phyloP scores from a whole-genome alignment of 2,113 vertebrate species.

The Paratilapia polleni region DNA sequence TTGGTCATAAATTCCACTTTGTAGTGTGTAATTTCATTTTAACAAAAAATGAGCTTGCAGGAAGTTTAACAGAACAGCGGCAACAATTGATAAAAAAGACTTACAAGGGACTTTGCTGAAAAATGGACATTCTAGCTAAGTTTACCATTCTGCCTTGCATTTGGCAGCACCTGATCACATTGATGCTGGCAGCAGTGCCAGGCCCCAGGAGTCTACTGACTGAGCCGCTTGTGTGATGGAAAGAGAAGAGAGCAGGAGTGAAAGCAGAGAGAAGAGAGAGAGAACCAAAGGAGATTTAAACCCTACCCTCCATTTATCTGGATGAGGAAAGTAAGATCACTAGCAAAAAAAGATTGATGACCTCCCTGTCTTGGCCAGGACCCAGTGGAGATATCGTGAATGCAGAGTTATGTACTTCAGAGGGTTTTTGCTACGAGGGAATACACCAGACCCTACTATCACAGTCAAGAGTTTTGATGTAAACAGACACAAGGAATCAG shows the following conservation, averaged over 20 bases:
- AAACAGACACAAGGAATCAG: slow-evolving; percentile 18
- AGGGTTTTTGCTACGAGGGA: slow-evolving; percentile 23
- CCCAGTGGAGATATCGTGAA: slow-evolving; percentile 35
- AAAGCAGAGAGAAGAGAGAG: background rate
- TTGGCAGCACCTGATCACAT: slow-evolving; percentile 50
- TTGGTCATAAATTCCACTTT: background rate
- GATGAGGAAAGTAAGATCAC: slow-evolving; percentile 53
- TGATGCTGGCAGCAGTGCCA: slow-evolving; percentile 47
- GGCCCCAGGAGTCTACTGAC: slow-evolving; percentile 42
- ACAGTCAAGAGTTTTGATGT: slow-evolving; percentile 31
- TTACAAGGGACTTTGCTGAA: slow-evolving; percentile 13
- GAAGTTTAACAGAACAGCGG: background rate
- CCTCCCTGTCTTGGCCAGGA: slow-evolving; percentile 32
- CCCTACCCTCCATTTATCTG: slow-evolving; percentile 33
- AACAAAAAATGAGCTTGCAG: background rate
- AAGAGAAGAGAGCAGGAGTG: slow-evolving; percentile 24
- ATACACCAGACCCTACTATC: slow-evolving; percentile 38
- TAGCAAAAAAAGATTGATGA: slow-evolving; percentile 53
- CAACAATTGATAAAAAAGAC: slow-evolving; percentile 5
- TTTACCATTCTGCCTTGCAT: slow-evolving; percentile 21
- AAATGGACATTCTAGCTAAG: slow-evolving; percentile 14
- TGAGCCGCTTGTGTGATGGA: slow-evolving; percentile 56
- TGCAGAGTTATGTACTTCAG: slow-evolving; percentile 51
- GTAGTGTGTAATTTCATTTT: background rate
- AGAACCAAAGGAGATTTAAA: slow-evolving; percentile 52